Base-by-base conservation (phyloP, 2,113 vertebrate genomes). In the Chaenogobius annularis region DNA sequence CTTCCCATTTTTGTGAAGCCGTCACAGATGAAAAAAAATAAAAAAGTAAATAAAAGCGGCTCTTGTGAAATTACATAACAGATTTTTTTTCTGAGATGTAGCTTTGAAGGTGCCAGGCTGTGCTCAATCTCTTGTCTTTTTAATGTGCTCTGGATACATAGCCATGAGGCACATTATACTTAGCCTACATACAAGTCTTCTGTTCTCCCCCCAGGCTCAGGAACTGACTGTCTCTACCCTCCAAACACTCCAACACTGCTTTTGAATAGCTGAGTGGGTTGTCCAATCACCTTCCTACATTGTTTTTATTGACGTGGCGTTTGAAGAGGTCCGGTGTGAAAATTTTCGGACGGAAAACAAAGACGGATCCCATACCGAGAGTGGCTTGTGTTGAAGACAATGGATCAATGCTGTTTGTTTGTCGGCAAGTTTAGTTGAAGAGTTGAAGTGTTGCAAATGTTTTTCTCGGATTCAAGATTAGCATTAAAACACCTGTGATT, bases 11-110 rank as follows among this genome's bases (percentile, higher is more conserved):
- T 55, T 80, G 11, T 78, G 35, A 73, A 68, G 13, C 20, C 46
- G 75, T 66, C 70, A 71, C 62, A 54, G 23, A 74, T 73, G 64
- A 1, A 35, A 19, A 61, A 7, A 61, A 31, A 59, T 15, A 59
- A 68, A 76, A 78, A 63, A 63, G 23, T 20, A 48, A 2, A 46
- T 17, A 15, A 35, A 31, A 75, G 40, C 50, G 56, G 26, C 68
- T 83, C 66, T 82, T 75, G 78, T 82, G 68, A 75, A 90, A 87
- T 89, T 84, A 82, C 76, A 85, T 85, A 91, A 90, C 73, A 54
- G 74, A 78, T 71, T 73, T 74, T 77, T 87, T 72, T 83, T 73
- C 83, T 66, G 77, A 40, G 22, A 44, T 61, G 88, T 88, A 86
- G 86, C 83, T 87, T 82, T 88, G 80, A 83, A 61, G 64, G 12